These are phyloP conservation scores for Zaprionus lineosus DNA, from an alignment of 2,888 invertebrate genomes.

Conservation along the genomic window DNA sequence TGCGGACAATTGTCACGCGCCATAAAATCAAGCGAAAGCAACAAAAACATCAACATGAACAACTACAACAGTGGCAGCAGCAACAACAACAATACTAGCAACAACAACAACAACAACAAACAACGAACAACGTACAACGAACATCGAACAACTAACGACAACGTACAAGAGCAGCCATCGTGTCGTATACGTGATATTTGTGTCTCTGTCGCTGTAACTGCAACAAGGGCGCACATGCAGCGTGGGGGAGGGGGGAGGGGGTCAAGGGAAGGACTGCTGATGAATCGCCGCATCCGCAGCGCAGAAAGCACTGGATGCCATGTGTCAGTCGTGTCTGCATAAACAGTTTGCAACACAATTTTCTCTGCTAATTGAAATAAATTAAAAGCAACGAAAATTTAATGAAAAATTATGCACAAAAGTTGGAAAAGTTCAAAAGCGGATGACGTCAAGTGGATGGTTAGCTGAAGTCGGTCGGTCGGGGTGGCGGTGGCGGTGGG, in stretches of 20 bases:
- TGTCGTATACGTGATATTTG: constrained; percentile 65
- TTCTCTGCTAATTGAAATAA: constrained; percentile 72
- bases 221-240: neutral
- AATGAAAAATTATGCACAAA: constrained; percentile 54
- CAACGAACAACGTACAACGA: too few relatives aligned
- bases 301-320: constrained; percentile 24
- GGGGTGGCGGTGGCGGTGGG: too few relatives aligned
- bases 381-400: constrained; percentile 59
- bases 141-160: too few relatives aligned
- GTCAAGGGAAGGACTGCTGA: neutral
- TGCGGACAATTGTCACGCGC: constrained; percentile 75
- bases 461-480: too few relatives aligned
- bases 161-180: too few relatives aligned
- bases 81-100: constrained; percentile 22
- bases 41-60: constrained; percentile 22
- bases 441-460: too few relatives aligned
- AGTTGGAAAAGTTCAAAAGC: constrained; percentile 10
- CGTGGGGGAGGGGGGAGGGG: neutral
- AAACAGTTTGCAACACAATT: constrained; percentile 64
- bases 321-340: constrained; percentile 52
- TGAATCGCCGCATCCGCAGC: too few relatives aligned
- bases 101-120: constrained; percentile 14
- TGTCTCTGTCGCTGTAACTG: neutral
- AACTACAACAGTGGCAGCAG: constrained; percentile 19
- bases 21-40: constrained; percentile 69